Evolutionary conservation across 2,113 vertebrate genomes (phyloP).

Genomic region (Campylomormyrus numenius): DNA sequence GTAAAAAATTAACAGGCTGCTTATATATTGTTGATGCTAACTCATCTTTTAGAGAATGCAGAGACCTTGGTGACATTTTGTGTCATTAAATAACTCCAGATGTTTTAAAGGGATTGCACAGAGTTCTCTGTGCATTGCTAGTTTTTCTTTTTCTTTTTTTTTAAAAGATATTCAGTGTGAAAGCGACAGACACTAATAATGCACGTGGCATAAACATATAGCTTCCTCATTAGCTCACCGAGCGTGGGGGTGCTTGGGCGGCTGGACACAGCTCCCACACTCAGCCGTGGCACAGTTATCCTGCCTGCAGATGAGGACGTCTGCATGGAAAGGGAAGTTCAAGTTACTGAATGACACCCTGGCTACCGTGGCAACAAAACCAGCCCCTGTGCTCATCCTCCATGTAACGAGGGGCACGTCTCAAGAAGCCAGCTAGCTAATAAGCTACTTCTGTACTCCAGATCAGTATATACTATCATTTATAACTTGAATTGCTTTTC

Average conservation of each 20-base stretch:
- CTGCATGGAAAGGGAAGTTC: conserved; percentile 30
- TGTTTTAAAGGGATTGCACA: background rate
- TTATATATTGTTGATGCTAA: background rate
- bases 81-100: background rate
- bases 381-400: background rate
- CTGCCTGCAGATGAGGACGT: conserved; percentile 56
- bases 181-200: background rate
- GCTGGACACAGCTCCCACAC: conserved; percentile 64
- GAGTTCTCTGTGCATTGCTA: background rate
- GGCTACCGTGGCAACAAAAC: background rate
- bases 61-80: background rate
- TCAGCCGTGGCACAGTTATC: conserved; percentile 69
- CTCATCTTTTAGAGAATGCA: background rate
- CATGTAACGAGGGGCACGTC: background rate
- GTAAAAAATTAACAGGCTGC: background rate
- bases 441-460: background rate
- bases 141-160: background rate
- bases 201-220: background rate
- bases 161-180: background rate
- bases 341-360: background rate
- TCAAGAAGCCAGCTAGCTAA: background rate
- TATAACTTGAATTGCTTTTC: background rate
- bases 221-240: conserved; percentile 40
- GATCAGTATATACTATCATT: background rate
- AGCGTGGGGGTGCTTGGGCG: conserved; percentile 65